Conservation (phyloP, 2,888 invertebrate species). For the Cataglyphis altisquamis region DNA sequence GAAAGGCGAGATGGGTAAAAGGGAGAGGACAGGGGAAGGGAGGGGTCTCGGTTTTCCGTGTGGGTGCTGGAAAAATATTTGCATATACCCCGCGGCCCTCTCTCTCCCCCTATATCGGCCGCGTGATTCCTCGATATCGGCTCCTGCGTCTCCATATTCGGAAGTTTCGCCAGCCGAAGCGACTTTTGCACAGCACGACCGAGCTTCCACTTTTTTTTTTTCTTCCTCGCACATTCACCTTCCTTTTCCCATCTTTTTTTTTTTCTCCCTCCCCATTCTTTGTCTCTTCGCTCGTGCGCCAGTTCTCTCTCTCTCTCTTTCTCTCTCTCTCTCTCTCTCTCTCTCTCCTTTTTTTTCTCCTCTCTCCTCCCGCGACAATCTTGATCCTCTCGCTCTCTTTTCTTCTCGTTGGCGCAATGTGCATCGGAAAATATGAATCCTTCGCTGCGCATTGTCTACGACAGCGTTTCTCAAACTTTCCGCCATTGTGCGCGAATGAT, state of each 20-base stretch:
- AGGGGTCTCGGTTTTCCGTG: constrained; percentile 67
- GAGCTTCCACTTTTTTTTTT: constrained; percentile 45
- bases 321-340: not conserved
- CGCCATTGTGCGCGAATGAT: constrained; percentile 50
- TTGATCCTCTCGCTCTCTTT: constrained; percentile 32
- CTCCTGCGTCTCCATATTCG: constrained; percentile 70
- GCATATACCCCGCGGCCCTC: constrained; percentile 61
- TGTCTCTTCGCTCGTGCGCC: constrained; percentile 57
- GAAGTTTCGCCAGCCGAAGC: constrained; percentile 71
- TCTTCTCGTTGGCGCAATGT: constrained; percentile 53
- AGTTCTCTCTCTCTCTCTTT: constrained; percentile 44
- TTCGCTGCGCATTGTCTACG: constrained; percentile 74
- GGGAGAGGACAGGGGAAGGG: not conserved
- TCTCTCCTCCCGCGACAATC: not conserved
- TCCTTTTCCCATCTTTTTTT: not conserved
- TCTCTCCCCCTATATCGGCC: constrained; percentile 25
- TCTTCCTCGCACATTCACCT: not conserved
- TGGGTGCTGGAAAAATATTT: constrained; percentile 75
- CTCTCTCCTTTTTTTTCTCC: too few relatives aligned
- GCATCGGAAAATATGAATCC: constrained; percentile 77
- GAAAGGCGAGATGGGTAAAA: constrained; percentile 38
- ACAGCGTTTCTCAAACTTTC: constrained; percentile 48
- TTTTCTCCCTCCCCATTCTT: not conserved
- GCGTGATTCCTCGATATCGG: constrained; percentile 68
- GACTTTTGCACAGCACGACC: constrained; percentile 66